Evolutionary conservation across 2,888 invertebrate genomes (phyloP).

Genomic region (Chaitophorus viminalis): DNA sequence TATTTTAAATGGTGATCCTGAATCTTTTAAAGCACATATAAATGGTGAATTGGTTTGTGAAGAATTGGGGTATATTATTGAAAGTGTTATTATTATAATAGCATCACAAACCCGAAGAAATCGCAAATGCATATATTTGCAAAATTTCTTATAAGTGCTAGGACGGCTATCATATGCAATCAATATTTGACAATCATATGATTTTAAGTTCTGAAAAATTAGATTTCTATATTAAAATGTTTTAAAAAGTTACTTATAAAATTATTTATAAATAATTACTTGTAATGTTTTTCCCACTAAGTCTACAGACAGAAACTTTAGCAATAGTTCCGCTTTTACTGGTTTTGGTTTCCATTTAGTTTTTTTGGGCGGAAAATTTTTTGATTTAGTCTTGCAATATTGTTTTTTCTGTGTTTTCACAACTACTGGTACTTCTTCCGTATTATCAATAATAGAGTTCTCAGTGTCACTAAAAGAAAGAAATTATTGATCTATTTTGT

Average conservation of each 20-base stretch:
- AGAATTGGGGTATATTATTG: conserved; percentile 42
- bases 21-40: background rate
- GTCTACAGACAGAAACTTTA: background rate
- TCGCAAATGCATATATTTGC: background rate
- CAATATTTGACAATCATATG: conserved; percentile 37
- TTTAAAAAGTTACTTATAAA: background rate
- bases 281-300: conserved; percentile 50
- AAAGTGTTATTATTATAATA: conserved; percentile 41
- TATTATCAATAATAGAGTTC: too few species aligned
- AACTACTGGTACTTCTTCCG: too few species aligned
- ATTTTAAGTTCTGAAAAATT: conserved; percentile 39
- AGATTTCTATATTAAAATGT: background rate
- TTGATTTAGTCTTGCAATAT: too few species aligned
- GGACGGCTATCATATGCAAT: conserved; percentile 45
- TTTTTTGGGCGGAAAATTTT: too few species aligned
- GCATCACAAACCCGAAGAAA: conserved; percentile 51
- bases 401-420: too few species aligned
- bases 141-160: too few species aligned
- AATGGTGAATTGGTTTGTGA: background rate
- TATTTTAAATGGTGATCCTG: too few species aligned
- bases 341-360: background rate
- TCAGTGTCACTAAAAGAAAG: too few species aligned
- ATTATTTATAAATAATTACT: conserved; percentile 28
- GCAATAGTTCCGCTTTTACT: background rate
- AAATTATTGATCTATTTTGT: too few species aligned